These are phyloP conservation scores for Catharus bicknelli DNA, from an alignment of 2,113 vertebrate genomes.

Conservation along the genomic window DNA sequence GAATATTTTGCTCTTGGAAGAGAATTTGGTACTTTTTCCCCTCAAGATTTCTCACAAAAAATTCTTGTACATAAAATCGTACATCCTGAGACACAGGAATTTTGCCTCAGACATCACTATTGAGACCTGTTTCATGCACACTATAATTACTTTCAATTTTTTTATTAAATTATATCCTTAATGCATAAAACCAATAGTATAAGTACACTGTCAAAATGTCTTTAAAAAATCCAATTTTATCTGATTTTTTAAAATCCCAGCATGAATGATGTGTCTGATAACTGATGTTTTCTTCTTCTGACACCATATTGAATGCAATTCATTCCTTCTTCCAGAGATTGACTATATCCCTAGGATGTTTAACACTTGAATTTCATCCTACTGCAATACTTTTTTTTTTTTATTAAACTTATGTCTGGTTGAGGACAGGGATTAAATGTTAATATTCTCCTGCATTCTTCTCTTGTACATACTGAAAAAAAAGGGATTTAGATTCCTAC, in stretches of 20 bases:
- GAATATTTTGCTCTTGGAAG: not conserved
- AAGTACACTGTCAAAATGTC: not conserved
- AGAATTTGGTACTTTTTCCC: not conserved
- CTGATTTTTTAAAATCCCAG: not conserved
- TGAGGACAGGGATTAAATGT: not conserved
- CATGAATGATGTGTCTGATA: not conserved
- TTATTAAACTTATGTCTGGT: not conserved
- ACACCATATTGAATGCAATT: not conserved
- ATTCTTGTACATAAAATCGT: not conserved
- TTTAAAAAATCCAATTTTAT: not conserved
- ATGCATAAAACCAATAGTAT: not conserved
- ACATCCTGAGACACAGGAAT: not conserved
- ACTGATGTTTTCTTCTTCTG: not conserved
- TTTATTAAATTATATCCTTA: not conserved
- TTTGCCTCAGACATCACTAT: not conserved
- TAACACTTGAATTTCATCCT: not conserved
- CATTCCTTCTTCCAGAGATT: not conserved
- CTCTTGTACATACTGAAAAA: not conserved
- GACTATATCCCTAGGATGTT: not conserved
- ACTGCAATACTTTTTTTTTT: not conserved
- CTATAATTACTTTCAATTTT: not conserved
- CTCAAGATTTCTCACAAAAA: not conserved
- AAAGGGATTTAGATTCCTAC: not conserved
- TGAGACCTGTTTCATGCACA: not conserved
- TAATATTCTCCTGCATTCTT: not conserved